Percentiles rank a stretch among this genome's conserved stretches.
Evolutionary conservation across 2,797 vertebrate species (phyloP).

Genomic region (Vultur gryphus): DNA sequence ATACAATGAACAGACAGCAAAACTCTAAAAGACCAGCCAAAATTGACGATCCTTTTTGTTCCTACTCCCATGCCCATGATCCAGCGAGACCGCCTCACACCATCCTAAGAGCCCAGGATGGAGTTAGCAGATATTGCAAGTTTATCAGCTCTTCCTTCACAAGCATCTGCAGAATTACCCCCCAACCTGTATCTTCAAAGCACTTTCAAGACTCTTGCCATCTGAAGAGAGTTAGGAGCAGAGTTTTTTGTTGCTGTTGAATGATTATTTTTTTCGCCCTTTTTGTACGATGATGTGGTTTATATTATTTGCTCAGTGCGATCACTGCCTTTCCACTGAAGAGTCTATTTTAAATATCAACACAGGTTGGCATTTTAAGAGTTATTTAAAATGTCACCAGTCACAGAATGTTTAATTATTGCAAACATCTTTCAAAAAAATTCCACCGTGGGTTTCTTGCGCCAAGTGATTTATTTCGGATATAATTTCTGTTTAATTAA

Average conservation of each 20-base stretch:
- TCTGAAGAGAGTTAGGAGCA: neutral
- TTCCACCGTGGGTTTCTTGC: constrained; percentile 70
- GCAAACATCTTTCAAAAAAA: constrained; percentile 74
- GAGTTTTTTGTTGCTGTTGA: neutral
- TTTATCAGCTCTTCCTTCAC: neutral
- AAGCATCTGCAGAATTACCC: neutral
- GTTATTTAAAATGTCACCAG: constrained; percentile 76
- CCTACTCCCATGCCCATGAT: rapidly evolving
- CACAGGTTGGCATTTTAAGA: constrained; percentile 70
- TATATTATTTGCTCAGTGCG: constrained; percentile 38
- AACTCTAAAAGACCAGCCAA: neutral
- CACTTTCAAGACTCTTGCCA: neutral
- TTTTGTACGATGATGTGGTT: neutral
- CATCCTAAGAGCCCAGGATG: rapidly evolving
- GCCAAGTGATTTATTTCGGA: constrained; percentile 74
- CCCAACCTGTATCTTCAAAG: neutral
- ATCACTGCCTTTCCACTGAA: constrained; percentile 39
- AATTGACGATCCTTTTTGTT: neutral
- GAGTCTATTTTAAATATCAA: constrained; percentile 65
- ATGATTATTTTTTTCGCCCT: neutral
- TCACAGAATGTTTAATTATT: constrained; percentile 78
- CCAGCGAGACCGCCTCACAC: rapidly evolving
- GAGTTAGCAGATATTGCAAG: neutral
- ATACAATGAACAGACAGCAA: neutral
- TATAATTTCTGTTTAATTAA: constrained; percentile 81